Evolutionary conservation across 2,888 invertebrate species (phyloP).

Genomic region (Rhagium mordax): DNA sequence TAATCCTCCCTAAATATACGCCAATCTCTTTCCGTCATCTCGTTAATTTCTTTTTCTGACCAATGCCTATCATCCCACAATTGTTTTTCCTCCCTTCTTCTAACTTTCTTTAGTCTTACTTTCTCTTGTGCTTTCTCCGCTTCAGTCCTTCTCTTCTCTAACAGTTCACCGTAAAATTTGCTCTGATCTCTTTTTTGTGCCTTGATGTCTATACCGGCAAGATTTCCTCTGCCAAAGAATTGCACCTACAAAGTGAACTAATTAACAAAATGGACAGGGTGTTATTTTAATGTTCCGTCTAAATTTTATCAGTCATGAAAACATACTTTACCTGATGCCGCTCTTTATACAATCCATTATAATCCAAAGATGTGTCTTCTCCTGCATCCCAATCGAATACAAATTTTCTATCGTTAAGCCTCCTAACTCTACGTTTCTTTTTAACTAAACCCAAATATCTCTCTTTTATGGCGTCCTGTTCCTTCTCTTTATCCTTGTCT

Average conservation of each 20-base stretch:
- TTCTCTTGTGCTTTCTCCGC: slow-evolving; percentile 98
- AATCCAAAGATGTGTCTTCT: slow-evolving; percentile 98
- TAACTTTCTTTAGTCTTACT: slow-evolving; percentile 91
- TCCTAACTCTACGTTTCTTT: slow-evolving; percentile 91
- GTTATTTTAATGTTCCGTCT: too few relatives aligned
- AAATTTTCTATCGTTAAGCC: slow-evolving; percentile 98
- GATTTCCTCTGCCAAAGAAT: slow-evolving; percentile 97
- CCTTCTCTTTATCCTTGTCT: slow-evolving; percentile 91
- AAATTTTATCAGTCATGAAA: too few relatives aligned
- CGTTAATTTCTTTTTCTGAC: slow-evolving; percentile 93
- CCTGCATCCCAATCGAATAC: slow-evolving; percentile 99
- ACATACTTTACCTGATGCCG: slow-evolving; percentile 83
- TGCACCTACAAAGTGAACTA: slow-evolving; percentile 76
- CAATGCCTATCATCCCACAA: slow-evolving; percentile 99
- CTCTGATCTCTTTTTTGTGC: slow-evolving; percentile 95
- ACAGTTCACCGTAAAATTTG: slow-evolving; percentile 95
- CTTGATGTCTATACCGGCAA: slow-evolving; percentile 99
- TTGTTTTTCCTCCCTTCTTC: slow-evolving; percentile 97
- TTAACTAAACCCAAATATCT: slow-evolving; percentile 94
- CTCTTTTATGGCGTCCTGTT: slow-evolving; percentile 96
- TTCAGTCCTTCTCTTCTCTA: slow-evolving; percentile 96
- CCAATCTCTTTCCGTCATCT: slow-evolving; percentile 99
- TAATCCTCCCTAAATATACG: slow-evolving; percentile 99
- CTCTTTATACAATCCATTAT: slow-evolving; percentile 97
- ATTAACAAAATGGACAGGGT: not conserved